Evolutionary conservation across 1,140 invertebrate genomes (phyloP), one percentile per base, ranked within the genome.

Genomic region (Cylas formicarius): DNA sequence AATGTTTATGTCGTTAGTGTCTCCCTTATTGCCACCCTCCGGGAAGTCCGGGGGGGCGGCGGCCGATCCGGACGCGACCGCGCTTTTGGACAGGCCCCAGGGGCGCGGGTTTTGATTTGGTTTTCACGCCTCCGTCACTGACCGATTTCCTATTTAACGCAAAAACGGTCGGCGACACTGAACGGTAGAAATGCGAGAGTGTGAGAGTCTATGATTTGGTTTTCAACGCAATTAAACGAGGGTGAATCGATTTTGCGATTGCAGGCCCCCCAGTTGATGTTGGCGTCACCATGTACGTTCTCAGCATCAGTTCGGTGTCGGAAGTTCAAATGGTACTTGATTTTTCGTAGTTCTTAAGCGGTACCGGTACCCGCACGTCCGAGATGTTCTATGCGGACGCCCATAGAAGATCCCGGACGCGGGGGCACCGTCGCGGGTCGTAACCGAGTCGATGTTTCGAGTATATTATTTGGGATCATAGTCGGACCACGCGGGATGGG

Each of bases 241-340:
- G n/a, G n/a, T n/a, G n/a, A n/a, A n/a, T n/a, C n/a, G 39, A 40
- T 58, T 60, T 55, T 57, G 44, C 55, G 54, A 51, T 53, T 86
- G 75, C 82, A 91, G 87, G 87, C 81, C 81, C 84, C 72, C 89
- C 92, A 68, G 89, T 93, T 69, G 86, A 90, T 77, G 90, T 96
- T 70, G 90, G 89, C 74, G 88, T 96, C 74, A 94, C 90, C 73
- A 93, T 94, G 86, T 91, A 93, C 81, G 88, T 97, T 76, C 85
- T 93, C 77, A 92, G 88, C 77, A 95, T 97, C 81, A 93, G 88
- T 81, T 94, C 91, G 73, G 85, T 96, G 71, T 94, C 90, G 72
- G 92, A 96, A 88, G 91, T 96, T 71, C 89, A 94, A 84, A 97
- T 97, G 93, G 91, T 96, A 88, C 77, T 38, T 48, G 45, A 37